A percentile compares a stretch with the other conserved stretches of the same genome.
phyloP scores from a whole-genome alignment of 1,140 invertebrate genomes.

The Pteromalus puparum region DNA sequence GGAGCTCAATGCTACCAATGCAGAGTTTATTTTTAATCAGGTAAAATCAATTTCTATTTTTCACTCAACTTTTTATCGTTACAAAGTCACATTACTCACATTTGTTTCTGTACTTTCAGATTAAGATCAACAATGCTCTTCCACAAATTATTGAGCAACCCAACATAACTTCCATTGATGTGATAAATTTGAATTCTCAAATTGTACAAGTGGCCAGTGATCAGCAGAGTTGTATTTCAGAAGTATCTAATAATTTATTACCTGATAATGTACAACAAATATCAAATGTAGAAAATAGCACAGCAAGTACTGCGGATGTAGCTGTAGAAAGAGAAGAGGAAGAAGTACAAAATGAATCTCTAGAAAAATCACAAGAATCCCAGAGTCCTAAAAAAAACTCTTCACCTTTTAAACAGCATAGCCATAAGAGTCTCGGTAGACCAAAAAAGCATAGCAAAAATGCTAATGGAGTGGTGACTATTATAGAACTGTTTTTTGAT shows the following conservation, averaged over 20 bases:
- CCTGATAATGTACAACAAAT: background rate
- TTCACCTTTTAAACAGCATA: slow-evolving; percentile 43
- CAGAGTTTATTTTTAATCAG: slow-evolving; percentile 52
- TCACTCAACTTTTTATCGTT: background rate
- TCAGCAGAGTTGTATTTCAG: background rate
- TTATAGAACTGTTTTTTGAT: slow-evolving; percentile 6
- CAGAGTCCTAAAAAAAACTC: slow-evolving; percentile 27
- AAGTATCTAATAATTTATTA: background rate
- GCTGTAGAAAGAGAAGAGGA: background rate
- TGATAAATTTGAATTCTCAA: slow-evolving; percentile 3
- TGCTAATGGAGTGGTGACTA: slow-evolving; percentile 45
- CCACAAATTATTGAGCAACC: slow-evolving; percentile 13
- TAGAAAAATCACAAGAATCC: background rate
- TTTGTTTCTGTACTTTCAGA: background rate
- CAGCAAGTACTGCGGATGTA: background rate
- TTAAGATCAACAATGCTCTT: slow-evolving; percentile 35
- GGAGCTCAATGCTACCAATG: slow-evolving; percentile 53
- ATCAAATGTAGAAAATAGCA: background rate
- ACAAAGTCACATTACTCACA: background rate
- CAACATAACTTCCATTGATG: slow-evolving; percentile 8
- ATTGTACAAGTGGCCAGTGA: background rate
- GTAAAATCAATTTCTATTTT: slow-evolving; percentile 29
- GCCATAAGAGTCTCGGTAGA: slow-evolving; percentile 57
- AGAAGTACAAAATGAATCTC: background rate
- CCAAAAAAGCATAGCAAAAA: slow-evolving; percentile 58